Base-by-base conservation (phyloP, 2,797 vertebrate species). In the Enoplosus armatus region DNA sequence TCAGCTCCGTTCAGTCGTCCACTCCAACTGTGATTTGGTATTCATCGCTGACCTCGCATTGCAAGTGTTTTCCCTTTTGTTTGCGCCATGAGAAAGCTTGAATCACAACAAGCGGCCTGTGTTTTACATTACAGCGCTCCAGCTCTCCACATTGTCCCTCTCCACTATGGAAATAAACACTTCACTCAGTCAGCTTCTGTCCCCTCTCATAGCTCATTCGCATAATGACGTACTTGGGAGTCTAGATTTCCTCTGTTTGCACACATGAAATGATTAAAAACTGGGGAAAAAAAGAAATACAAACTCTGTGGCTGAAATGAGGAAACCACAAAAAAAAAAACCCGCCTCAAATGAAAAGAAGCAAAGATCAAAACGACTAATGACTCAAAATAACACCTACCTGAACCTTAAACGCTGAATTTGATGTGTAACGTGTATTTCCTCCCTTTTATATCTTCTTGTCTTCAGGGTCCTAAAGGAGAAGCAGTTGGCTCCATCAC, bases 401-500 rank as follows among this genome's bases (percentile, higher is more conserved):
- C 26, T 59, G 20, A 64, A 3, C 14, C 20, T 8, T 14, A 37
- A 33, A 41, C 20, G 3, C 10, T 8, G 15, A 54, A 63, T 7
- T 20, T 60, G 26, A 41, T 33, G 43, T 7, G 24, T 61, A 11
- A 69, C 15, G 0, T 43, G 33, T 5, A 1, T 50, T 26, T 41
- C 6, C 45, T 62, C 20, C 22, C 15, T 69, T n/a, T 48, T 77
- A 22, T 73, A 45, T 75, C 33, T 61, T 61, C 6, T 33, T 61
- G 53, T 77, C 48, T 1, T 33, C 87, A 99, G 98, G 98, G 98
- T 88, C 98, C 98, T 68, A 99, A 98, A 96, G 98, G 98, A 50
- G 98, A 99, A 95, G 96, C 96, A 8, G 98, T 99, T 82, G 98
- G 98, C 72, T 99, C 98, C 75, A 99, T 99, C 94, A 99, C 98